Conservation (phyloP, 2,888 invertebrate species). For the Drosophila neutralis region DNA sequence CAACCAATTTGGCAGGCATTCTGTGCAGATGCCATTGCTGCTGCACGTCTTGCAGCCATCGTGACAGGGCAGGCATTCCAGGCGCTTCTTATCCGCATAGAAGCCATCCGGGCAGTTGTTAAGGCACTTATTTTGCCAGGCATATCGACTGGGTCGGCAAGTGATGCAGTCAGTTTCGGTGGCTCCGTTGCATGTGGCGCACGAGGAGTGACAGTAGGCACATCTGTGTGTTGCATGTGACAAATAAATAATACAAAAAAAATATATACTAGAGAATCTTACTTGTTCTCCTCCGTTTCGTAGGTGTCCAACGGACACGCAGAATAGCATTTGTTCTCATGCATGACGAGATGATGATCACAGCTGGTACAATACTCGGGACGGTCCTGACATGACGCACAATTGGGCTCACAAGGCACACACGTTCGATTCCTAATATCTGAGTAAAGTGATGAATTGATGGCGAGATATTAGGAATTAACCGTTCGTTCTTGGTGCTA, state of each 20-base stretch:
- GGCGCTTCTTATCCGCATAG: slow-evolving; percentile 91
- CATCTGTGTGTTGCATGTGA: slow-evolving; percentile 86
- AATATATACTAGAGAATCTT: not conserved
- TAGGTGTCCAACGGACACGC: slow-evolving; percentile 93
- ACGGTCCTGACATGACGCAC: slow-evolving; percentile 93
- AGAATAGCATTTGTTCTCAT: slow-evolving; percentile 92
- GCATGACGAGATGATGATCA: slow-evolving; percentile 93
- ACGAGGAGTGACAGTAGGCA: slow-evolving; percentile 91
- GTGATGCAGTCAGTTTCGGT: slow-evolving; percentile 92
- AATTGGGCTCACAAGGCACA: slow-evolving; percentile 93
- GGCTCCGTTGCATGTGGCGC: slow-evolving; percentile 92
- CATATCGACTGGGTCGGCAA: slow-evolving; percentile 90
- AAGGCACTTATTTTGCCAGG: slow-evolving; percentile 90
- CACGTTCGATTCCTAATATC: slow-evolving; percentile 91
- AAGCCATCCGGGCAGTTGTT: slow-evolving; percentile 90
- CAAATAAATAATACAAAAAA: not conserved
- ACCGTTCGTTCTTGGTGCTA: not conserved
- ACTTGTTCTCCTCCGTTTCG: slow-evolving; percentile 94
- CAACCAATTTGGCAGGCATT: slow-evolving; percentile 91
- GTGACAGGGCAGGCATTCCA: slow-evolving; percentile 91
- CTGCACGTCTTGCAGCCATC: slow-evolving; percentile 91
- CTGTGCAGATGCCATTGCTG: slow-evolving; percentile 89
- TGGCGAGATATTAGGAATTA: not conserved
- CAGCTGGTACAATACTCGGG: slow-evolving; percentile 94
- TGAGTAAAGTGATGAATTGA: slow-evolving; percentile 56